These are phyloP conservation scores for Tenthredo scrophulariae DNA, from an alignment of 2,888 invertebrate genomes.

Conservation along the genomic window DNA sequence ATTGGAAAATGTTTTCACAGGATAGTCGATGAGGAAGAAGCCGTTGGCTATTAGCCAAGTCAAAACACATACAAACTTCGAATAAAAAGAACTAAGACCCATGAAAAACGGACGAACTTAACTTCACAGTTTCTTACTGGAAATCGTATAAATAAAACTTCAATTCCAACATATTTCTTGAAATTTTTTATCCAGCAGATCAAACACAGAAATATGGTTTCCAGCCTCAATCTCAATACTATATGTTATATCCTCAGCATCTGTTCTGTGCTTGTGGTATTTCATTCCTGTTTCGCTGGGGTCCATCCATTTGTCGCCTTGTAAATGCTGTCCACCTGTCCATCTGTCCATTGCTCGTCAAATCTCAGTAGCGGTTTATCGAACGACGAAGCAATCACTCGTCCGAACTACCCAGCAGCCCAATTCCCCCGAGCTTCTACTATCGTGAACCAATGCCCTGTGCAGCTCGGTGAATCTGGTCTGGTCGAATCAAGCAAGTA, in stretches of 20 bases:
- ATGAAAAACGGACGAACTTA: neutral
- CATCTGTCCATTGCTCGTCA: slow-evolving; percentile 31
- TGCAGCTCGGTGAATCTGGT: slow-evolving; percentile 23
- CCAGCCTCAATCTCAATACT: neutral
- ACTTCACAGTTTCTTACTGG: neutral
- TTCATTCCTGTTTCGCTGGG: neutral
- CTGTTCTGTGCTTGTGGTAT: neutral
- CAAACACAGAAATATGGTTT: neutral
- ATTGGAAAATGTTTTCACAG: slow-evolving; percentile 52
- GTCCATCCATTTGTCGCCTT: neutral
- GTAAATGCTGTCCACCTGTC: neutral
- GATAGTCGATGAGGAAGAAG: slow-evolving; percentile 10
- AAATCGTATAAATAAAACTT: neutral
- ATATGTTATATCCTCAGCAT: neutral
- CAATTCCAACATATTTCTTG: neutral
- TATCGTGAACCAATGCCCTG: slow-evolving; percentile 1
- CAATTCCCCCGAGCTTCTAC: slow-evolving; percentile 41
- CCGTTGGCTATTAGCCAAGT: slow-evolving; percentile 39
- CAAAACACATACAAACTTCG: neutral
- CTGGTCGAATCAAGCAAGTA: slow-evolving; percentile 36
- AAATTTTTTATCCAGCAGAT: neutral
- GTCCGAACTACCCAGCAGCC: slow-evolving; percentile 17
- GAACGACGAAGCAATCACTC: slow-evolving; percentile 43
- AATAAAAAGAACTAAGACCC: neutral
- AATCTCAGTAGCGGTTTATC: slow-evolving; percentile 45